These are phyloP conservation scores for Malacosoma neustria DNA, from an alignment of 2,888 invertebrate genomes.

Conservation along the genomic window DNA sequence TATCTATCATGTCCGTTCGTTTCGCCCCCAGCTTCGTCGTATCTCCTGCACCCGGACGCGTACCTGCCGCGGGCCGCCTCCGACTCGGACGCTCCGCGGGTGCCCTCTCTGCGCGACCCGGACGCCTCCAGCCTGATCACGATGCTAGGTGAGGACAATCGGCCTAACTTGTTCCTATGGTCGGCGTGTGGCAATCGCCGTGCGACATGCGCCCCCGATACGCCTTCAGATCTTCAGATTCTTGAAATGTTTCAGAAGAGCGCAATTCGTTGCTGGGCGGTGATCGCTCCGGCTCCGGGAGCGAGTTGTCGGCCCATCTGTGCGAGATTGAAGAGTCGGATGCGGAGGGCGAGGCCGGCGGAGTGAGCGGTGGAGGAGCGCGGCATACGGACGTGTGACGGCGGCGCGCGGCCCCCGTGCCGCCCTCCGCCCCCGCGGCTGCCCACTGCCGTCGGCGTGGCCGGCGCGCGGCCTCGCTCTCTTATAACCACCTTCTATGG, in stretches of 20 bases:
- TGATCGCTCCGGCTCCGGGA: constrained; percentile 76
- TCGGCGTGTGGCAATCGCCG: too few relatives aligned
- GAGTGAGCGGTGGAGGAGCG: constrained; percentile 15
- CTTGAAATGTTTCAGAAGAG: constrained; percentile 73
- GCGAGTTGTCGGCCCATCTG: constrained; percentile 89
- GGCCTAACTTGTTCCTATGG: not conserved
- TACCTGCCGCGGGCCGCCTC: constrained; percentile 77
- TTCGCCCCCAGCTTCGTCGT: constrained; percentile 75
- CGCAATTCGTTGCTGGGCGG: constrained; percentile 84
- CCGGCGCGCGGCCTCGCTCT: constrained; percentile 11
- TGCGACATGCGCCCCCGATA: too few relatives aligned
- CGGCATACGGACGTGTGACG: constrained; percentile 57
- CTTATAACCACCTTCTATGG: too few relatives aligned
- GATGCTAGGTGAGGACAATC: constrained; percentile 67
- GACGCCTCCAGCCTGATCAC: constrained; percentile 81
- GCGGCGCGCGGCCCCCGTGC: constrained; percentile 34
- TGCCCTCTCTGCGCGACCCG: constrained; percentile 60
- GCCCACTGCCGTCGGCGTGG: constrained; percentile 9
- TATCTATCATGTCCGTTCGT: not conserved
- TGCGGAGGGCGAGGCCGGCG: constrained; percentile 71
- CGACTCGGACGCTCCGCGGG: constrained; percentile 60
- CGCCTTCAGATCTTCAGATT: not conserved
- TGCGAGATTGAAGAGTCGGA: constrained; percentile 96
- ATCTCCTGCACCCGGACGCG: constrained; percentile 88
- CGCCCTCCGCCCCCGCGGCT: constrained; percentile 13